phyloP scores from a whole-genome alignment of 2,888 invertebrate genomes.

The Lasioglossum calceatum region DNA sequence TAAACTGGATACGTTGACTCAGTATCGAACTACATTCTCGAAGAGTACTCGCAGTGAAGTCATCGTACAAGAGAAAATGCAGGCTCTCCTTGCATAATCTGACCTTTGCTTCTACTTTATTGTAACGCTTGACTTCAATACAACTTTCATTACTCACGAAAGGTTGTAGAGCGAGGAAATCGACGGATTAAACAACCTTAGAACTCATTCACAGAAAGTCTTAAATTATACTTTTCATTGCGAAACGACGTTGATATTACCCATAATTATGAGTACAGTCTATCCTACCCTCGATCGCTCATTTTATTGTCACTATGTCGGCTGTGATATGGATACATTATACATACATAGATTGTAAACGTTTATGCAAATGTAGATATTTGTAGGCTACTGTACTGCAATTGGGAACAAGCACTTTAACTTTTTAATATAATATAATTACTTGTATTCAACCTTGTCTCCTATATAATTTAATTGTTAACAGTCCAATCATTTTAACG shows the following conservation, averaged over 20 bases:
- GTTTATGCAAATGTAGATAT: not conserved
- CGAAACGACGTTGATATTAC: not conserved
- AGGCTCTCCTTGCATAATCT: conserved; percentile 38
- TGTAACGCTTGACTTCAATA: conserved; percentile 19
- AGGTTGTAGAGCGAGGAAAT: conserved; percentile 26
- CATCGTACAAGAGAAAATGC: conserved; percentile 30
- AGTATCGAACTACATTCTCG: conserved; percentile 21
- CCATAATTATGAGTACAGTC: not conserved
- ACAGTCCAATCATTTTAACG: not conserved
- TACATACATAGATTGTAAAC: not conserved
- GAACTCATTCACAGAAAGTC: conserved; percentile 1
- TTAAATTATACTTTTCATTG: not conserved
- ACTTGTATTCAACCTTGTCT: too few relatives aligned
- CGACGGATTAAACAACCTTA: not conserved
- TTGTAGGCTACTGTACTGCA: not conserved
- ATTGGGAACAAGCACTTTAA: not conserved
- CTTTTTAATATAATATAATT: too few relatives aligned
- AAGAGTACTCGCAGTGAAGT: conserved; percentile 30
- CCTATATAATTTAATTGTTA: not conserved
- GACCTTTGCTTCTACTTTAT: conserved; percentile 43
- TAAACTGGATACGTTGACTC: not conserved
- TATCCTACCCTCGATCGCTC: not conserved
- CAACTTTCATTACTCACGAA: conserved; percentile 42
- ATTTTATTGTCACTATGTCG: not conserved
- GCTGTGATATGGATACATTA: not conserved